Percentiles rank a stretch among this genome's conserved stretches.
Evolutionary conservation across 2,113 vertebrate species (phyloP).

Genomic region (Apodemus speciosus): DNA sequence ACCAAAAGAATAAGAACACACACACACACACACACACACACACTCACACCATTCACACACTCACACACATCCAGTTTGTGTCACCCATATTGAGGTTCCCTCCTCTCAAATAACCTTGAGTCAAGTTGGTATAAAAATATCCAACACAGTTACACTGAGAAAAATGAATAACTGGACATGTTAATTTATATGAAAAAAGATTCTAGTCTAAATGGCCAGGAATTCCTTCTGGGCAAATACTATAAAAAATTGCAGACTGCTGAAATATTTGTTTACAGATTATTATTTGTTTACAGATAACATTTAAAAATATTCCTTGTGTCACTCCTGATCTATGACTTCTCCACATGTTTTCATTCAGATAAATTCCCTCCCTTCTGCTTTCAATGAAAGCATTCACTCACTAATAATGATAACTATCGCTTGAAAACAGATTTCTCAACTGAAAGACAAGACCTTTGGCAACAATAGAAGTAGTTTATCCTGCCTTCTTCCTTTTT

Average conservation of each 20-base stretch:
- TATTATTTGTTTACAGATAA: not conserved
- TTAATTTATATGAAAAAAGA: not conserved
- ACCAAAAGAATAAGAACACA: not conserved
- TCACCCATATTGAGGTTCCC: not conserved
- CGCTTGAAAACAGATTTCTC: not conserved
- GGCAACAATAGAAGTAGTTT: not conserved
- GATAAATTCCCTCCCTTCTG: not conserved
- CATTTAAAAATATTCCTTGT: not conserved
- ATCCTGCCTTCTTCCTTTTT: fast-evolving
- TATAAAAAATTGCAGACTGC: not conserved
- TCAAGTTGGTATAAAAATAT: not conserved
- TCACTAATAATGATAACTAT: not conserved
- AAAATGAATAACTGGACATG: not conserved
- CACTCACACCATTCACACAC: not conserved
- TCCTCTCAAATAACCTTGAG: not conserved
- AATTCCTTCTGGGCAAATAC: not conserved
- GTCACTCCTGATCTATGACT: not conserved
- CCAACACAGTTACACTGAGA: not conserved
- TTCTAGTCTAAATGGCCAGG: not conserved
- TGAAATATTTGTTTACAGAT: not conserved
- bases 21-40: not conserved
- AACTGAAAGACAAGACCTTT: not conserved
- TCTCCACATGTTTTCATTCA: not conserved
- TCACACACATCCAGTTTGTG: not conserved
- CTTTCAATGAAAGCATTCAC: not conserved